Percentiles rank a stretch among this genome's conserved stretches.
Evolutionary conservation across 1,140 invertebrate genomes (phyloP).

Genomic region (Sinella curviseta): DNA sequence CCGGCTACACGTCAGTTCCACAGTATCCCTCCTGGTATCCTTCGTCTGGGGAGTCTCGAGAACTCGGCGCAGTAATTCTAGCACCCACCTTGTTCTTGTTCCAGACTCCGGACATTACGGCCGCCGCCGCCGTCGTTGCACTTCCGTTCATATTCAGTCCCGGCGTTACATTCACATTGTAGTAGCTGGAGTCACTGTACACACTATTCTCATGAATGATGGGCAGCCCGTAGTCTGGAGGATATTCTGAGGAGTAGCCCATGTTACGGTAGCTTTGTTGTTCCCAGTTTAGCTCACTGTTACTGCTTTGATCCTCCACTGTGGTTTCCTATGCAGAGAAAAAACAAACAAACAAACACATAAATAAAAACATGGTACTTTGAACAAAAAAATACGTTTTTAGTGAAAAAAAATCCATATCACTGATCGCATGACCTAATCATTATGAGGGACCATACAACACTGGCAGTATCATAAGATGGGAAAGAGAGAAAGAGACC

Average conservation of each 20-base stretch:
- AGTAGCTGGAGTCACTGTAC: conserved; percentile 44
- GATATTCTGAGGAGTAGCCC: conserved; percentile 61
- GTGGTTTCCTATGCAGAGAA: conserved; percentile 33
- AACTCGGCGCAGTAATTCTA: conserved; percentile 62
- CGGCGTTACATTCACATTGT: conserved; percentile 47
- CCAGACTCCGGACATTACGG: conserved; percentile 68
- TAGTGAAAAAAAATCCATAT: neutral
- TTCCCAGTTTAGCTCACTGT: conserved; percentile 49
- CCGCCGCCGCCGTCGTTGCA: conserved; percentile 49
- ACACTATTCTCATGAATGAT: conserved; percentile 58
- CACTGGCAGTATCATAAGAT: neutral
- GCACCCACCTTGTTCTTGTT: conserved; percentile 65
- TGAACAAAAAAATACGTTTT: neutral
- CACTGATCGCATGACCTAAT: neutral
- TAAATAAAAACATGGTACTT: neutral
- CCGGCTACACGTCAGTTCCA: conserved; percentile 78
- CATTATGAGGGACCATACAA: no score
- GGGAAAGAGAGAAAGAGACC: neutral
- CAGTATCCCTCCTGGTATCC: conserved; percentile 83
- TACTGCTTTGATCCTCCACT: conserved; percentile 46
- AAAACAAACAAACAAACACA: neutral
- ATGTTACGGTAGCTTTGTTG: conserved; percentile 46
- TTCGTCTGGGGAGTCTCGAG: conserved; percentile 81
- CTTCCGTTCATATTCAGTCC: conserved; percentile 39
- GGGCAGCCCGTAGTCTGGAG: conserved; percentile 75